Conservation (phyloP, 2,797 vertebrate genomes). For the Oceanodroma leucorhoa region DNA sequence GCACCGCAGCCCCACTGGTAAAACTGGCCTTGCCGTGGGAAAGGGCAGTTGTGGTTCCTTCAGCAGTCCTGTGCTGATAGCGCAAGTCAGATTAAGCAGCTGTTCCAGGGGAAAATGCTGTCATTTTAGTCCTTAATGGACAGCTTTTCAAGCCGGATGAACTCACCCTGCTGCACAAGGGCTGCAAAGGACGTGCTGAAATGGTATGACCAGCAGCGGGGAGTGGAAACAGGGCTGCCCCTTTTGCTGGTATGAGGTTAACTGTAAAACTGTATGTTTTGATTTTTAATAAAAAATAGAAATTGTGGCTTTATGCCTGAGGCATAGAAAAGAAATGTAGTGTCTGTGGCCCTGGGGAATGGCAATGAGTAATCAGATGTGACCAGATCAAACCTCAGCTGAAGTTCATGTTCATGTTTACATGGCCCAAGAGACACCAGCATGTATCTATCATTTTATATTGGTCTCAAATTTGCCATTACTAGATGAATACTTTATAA, state of each 20-base stretch:
- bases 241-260: background rate
- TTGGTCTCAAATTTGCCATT: background rate
- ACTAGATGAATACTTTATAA: background rate
- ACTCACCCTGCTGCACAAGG: background rate
- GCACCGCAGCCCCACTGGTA: rapidly evolving
- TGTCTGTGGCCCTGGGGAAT: background rate
- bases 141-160: background rate
- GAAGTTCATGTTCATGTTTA: background rate
- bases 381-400: background rate
- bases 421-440: background rate
- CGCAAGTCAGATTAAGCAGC: background rate
- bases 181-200: background rate
- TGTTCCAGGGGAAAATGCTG: background rate
- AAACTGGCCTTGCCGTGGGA: background rate
- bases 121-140: background rate
- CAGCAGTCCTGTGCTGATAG: background rate
- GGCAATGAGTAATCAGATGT: background rate
- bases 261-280: background rate
- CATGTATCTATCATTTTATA: background rate
- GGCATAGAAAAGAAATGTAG: background rate
- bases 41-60: background rate
- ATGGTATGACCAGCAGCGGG: rapidly evolving
- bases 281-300: background rate
- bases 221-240: rapidly evolving
- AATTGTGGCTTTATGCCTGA: background rate